Evolutionary conservation across 2,888 invertebrate species (phyloP).

Genomic region (Sepiola atlantica): DNA sequence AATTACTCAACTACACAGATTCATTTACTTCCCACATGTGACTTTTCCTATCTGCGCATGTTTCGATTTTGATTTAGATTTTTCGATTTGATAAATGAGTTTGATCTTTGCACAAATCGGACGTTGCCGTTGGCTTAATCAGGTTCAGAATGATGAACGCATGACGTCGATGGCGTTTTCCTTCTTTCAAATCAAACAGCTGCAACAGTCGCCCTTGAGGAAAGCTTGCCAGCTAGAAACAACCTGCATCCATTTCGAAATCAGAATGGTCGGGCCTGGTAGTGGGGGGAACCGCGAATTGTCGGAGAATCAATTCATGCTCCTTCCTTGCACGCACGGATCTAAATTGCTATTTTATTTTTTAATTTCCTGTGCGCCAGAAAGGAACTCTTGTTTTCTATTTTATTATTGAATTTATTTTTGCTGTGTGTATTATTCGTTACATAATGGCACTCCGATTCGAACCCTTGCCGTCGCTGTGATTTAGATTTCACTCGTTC

Average conservation of each 20-base stretch:
- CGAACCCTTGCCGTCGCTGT: rapidly evolving
- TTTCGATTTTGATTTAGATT: too few relatives aligned
- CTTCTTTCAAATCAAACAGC: neutral
- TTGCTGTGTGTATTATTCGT: neutral
- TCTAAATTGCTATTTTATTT: neutral
- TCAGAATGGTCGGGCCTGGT: too few relatives aligned
- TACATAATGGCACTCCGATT: neutral
- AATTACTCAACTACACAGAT: too few relatives aligned
- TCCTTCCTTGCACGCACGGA: neutral
- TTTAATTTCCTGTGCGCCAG: neutral
- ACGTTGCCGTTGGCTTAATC: neutral
- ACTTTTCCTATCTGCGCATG: too few relatives aligned
- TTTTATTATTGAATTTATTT: neutral
- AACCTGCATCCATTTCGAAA: neutral
- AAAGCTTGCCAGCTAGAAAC: neutral
- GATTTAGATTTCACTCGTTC: too few relatives aligned
- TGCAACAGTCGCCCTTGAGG: neutral
- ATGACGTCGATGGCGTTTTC: neutral
- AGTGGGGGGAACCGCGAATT: neutral
- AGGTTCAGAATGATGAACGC: neutral
- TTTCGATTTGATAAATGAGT: neutral
- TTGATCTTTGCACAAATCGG: neutral
- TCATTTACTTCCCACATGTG: too few relatives aligned
- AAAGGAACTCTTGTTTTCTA: neutral
- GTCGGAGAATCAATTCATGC: neutral